These are phyloP conservation scores for Mus minutoides DNA, from an alignment of 2,797 vertebrate genomes.

Conservation along the genomic window DNA sequence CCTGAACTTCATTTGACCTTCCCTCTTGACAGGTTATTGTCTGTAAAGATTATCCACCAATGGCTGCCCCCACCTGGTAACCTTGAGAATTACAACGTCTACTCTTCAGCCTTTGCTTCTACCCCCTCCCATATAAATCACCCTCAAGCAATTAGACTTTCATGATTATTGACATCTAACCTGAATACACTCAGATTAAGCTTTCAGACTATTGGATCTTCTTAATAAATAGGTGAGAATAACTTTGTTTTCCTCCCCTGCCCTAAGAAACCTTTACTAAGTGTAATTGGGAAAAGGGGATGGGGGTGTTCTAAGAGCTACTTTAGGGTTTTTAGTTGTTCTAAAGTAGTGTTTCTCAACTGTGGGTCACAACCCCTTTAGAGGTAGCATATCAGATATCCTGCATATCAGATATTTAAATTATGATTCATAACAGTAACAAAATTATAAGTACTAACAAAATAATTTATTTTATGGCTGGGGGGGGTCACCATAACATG, in stretches of 20 bases:
- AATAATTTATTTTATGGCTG: neutral
- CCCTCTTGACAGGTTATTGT: neutral
- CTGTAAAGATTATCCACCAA: neutral
- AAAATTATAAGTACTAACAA: neutral
- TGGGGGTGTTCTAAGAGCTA: neutral
- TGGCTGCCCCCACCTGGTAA: neutral
- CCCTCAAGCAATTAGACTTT: neutral
- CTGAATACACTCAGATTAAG: neutral
- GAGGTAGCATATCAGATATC: neutral
- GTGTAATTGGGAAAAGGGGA: too few species aligned
- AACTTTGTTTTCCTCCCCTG: neutral
- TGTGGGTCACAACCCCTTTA: neutral
- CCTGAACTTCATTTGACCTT: neutral
- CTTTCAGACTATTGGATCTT: neutral
- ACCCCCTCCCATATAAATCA: neutral
- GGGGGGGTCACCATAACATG: neutral
- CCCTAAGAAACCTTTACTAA: neutral
- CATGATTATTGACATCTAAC: neutral
- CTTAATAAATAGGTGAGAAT: slow-evolving; percentile 12
- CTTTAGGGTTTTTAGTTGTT: neutral
- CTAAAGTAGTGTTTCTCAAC: neutral
- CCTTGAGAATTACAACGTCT: neutral
- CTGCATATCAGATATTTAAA: neutral
- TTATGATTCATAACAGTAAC: neutral
- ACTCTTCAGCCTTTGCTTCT: neutral